A percentile compares a stretch with the other conserved stretches of the same genome.
Conservation (phyloP, 1,140 invertebrate species). For the Rhopalosiphum padi region DNA sequence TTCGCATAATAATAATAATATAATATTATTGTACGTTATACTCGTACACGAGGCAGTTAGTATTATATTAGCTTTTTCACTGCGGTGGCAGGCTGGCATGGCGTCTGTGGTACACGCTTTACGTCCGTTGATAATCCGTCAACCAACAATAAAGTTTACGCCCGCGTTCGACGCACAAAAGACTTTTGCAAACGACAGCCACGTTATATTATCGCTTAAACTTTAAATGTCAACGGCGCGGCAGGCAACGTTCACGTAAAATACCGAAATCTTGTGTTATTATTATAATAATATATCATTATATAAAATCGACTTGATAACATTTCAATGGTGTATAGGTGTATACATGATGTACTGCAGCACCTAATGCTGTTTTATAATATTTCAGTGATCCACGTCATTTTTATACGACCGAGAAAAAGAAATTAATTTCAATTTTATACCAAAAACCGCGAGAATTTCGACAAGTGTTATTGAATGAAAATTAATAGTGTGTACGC, state of each 20-base stretch:
- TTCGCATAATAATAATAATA: background rate
- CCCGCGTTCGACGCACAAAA: conserved; percentile 44
- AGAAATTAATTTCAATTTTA: conserved; percentile 10
- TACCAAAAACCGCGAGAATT: background rate
- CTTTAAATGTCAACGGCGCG: conserved; percentile 54
- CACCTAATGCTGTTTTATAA: background rate
- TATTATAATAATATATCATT: conserved; percentile 5
- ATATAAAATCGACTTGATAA: conserved; percentile 30
- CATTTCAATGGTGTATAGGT: background rate
- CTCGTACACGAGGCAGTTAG: background rate
- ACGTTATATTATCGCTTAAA: conserved; percentile 46
- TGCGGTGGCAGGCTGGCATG: background rate
- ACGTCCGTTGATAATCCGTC: conserved; percentile 37
- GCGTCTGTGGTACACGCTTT: background rate
- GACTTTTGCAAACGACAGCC: conserved; percentile 54
- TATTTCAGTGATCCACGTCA: background rate
- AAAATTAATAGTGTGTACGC: conserved; percentile 31
- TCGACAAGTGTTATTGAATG: conserved; percentile 24
- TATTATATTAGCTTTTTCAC: conserved; percentile 25
- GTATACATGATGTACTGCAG: background rate
- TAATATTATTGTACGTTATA: background rate
- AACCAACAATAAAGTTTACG: conserved; percentile 40
- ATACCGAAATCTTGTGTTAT: background rate
- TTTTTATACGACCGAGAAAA: background rate
- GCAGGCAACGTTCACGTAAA: background rate